phyloP scores from a whole-genome alignment of 2,797 vertebrate species.

The Pterois miles region DNA sequence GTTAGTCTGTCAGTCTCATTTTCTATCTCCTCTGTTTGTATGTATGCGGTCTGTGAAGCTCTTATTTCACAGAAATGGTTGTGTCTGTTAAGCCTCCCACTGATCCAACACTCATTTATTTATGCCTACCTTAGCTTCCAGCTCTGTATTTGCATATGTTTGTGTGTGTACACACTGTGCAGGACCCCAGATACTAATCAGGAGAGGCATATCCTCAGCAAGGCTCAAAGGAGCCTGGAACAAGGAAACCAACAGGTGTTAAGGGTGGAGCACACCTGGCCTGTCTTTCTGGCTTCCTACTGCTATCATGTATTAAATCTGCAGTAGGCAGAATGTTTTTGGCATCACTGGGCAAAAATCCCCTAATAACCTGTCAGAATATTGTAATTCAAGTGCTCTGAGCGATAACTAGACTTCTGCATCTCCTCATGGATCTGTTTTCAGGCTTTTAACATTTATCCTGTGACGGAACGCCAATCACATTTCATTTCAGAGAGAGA shows the following conservation, averaged over 20 bases:
- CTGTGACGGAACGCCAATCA: too few relatives aligned
- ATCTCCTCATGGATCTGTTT: too few relatives aligned
- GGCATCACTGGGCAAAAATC: too few relatives aligned
- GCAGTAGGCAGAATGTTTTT: too few relatives aligned
- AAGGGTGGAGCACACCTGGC: slow-evolving; percentile 81
- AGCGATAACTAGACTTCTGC: too few relatives aligned
- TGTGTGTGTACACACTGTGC: slow-evolving; percentile 8
- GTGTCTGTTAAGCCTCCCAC: slow-evolving; percentile 10
- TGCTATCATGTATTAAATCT: slow-evolving; percentile 51
- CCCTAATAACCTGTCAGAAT: too few relatives aligned
- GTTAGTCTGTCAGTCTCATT: slow-evolving; percentile 43
- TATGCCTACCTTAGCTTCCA: slow-evolving; percentile 10
- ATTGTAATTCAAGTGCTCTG: too few relatives aligned
- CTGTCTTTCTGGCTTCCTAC: slow-evolving; percentile 8
- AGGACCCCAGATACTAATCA: slow-evolving; percentile 76
- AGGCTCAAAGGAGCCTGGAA: slow-evolving; percentile 83
- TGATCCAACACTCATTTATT: slow-evolving; percentile 4
- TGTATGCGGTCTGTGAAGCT: not conserved
- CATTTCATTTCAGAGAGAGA: too few relatives aligned
- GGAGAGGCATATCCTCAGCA: slow-evolving; percentile 84
- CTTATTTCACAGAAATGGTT: not conserved
- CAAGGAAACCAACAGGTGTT: slow-evolving; percentile 88
- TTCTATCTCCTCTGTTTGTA: slow-evolving; percentile 10
- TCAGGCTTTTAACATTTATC: too few relatives aligned
- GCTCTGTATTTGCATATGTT: slow-evolving; percentile 19